Evolutionary conservation across 2,888 invertebrate genomes (phyloP), one percentile per base, ranked within the genome.

Genomic region (Zelleria hepariella): DNA sequence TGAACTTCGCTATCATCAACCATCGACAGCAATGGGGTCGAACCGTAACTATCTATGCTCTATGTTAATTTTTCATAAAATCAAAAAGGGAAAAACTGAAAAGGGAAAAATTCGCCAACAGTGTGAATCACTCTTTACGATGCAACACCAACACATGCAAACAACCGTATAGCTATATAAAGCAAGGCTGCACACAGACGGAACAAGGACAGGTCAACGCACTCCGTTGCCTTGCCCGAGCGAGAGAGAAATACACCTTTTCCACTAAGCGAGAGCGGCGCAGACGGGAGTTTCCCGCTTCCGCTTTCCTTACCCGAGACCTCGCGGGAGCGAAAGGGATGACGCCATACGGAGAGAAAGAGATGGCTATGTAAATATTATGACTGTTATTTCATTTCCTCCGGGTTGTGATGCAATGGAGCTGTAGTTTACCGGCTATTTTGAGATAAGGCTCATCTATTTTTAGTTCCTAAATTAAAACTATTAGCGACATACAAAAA

Each of bases 131-230:
- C 63, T 68, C 86, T 75, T 87, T 79, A 87, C 67, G 81, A 83
- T 86, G 84, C 86, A 86, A 79, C 75, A 68, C 68, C 65, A 68
- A 68, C 63, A 69, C 80, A 82, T 71, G 80, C 77, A 81, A 71
- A 73, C 65, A 77, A 72, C 68, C 70, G 73, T 81, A 78, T 62
- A 64, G 82, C 85, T 85, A 85, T 81, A 83, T 84, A 86, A 80
- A 83, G 86, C 86, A 88, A 88, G 87, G 87, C 86, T 87, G 82
- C 87, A 87, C 88, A 88, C 88, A 78, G 68, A 62, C 71, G 62
- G 70, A 88, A 79, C 88, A 88, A 88, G 88, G 88, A 88, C 88
- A 88, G 88, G 87, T 88, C 88, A 87, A 86, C 80, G 87, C 81
- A 83, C 88, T 86, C 80, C 65, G 82, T 87, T 86, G 86, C 88